Base-by-base conservation (phyloP, 2,113 vertebrate genomes). In the Crotalus viridis region DNA sequence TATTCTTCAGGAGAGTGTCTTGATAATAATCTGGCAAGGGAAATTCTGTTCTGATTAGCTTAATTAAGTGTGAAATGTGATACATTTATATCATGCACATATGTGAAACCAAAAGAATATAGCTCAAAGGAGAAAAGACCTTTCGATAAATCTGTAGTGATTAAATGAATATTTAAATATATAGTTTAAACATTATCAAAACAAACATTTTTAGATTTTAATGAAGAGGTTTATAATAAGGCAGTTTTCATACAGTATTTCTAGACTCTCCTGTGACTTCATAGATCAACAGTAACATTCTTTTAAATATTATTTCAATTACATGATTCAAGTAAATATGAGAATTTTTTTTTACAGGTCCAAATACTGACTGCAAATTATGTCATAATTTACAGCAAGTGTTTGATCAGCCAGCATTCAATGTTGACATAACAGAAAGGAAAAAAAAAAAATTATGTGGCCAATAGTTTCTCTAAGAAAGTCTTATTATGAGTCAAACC, bases 21-120 rank as follows among this genome's bases (percentile, higher is more conserved):
- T 86, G 74, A 52, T 61, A 86, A 93, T 90, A 90, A 93, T 90
- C 88, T 61, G 88, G n/a, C 28, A 39, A n/a, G 74, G 74, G 74
- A 86, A 89, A 85, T 28, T 51, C 69, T 89, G 12, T 90, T 90
- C 55, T 90, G 92, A 59, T 28, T 61, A 86, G 21, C 51, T 93
- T 86, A 2, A 90, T 51, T 93, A 93, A 89, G 87, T 93, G 74
- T 59, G 92, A 93, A 93, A 90, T 90, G 88, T 86, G 88, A 90
- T 93, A 93, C 92, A 61, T 86, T 85, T 59, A 85, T 59, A 48
- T 90, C 55, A 52, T 17, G 56, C 46, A 43, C 88, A 86, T 93
- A 61, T 43, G 55, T 39, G 74, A 21, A 48, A 93, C 28, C 9
- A 74, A 59, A 93, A 52, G n/a, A 90, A 90, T 89, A n/a, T 22